Evolutionary conservation across 2,113 vertebrate species (phyloP).

Genomic region (Pantherophis guttatus): DNA sequence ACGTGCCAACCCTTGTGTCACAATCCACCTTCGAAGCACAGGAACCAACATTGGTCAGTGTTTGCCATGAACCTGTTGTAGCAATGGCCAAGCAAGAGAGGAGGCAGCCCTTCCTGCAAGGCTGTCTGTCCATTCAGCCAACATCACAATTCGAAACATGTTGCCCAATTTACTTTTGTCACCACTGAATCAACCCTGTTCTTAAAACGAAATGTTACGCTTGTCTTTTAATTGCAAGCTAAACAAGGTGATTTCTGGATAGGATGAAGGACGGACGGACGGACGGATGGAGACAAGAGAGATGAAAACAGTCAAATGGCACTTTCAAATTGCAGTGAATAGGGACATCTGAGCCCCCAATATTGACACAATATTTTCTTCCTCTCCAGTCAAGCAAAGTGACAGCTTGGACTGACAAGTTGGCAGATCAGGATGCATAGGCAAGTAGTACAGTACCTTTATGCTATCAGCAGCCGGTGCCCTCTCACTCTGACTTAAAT

Average conservation of each 20-base stretch:
- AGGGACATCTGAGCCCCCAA: neutral
- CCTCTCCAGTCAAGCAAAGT: neutral
- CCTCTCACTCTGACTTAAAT: neutral
- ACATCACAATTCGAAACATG: neutral
- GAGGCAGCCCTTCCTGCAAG: neutral
- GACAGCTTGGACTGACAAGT: neutral
- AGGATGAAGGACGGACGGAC: neutral
- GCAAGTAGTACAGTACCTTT: too few species aligned
- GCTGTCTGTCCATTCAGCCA: neutral
- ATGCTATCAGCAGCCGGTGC: neutral
- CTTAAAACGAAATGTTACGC: fast-evolving
- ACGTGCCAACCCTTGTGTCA: too few species aligned
- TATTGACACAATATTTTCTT: neutral
- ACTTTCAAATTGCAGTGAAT: neutral
- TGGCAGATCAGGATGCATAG: neutral
- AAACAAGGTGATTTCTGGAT: neutral
- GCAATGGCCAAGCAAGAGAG: neutral
- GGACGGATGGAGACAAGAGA: neutral
- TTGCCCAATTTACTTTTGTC: neutral
- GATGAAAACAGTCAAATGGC: neutral
- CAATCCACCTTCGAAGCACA: neutral
- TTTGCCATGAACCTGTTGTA: neutral
- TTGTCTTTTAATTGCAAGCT: fast-evolving
- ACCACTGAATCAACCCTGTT: fast-evolving
- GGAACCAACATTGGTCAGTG: neutral